A percentile compares a stretch with the other conserved stretches of the same genome.
Conservation (phyloP, 2,888 invertebrate genomes). For the Scotopteryx bipunctaria region DNA sequence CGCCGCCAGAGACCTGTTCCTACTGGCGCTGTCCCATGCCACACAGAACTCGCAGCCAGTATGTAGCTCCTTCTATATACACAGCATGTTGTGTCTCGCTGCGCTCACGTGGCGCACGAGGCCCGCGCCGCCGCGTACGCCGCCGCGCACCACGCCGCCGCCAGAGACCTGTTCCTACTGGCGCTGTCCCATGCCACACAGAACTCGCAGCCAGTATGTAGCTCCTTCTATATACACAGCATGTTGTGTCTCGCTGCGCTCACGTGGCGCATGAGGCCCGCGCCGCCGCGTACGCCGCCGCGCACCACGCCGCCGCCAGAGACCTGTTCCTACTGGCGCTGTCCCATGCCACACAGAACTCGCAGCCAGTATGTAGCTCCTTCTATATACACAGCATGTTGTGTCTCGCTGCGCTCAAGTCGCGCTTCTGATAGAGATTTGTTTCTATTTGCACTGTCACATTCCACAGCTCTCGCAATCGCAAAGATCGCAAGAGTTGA, state of each 20-base stretch:
- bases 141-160: conserved; percentile 88
- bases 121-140: conserved; percentile 92
- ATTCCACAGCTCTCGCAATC: conserved; percentile 50
- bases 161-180: conserved; percentile 87
- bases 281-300: conserved; percentile 93
- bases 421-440: conserved; percentile 76
- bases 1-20: conserved; percentile 82
- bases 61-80: too few species aligned
- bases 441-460: conserved; percentile 95
- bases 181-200: conserved; percentile 90
- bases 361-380: conserved; percentile 7
- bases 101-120: conserved; percentile 89
- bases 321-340: conserved; percentile 92
- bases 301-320: conserved; percentile 85
- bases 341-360: conserved; percentile 84
- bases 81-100: conserved; percentile 44
- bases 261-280: conserved; percentile 92
- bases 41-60: conserved; percentile 42
- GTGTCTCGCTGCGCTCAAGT: too few species aligned
- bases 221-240: too few species aligned
- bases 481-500: too few species aligned
- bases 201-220: conserved; percentile 9
- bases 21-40: conserved; percentile 93
- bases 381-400: too few species aligned
- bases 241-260: conserved; percentile 47